Percentiles rank a stretch among this genome's conserved stretches.
These are phyloP conservation scores for Allobates femoralis DNA, from an alignment of 2,797 vertebrate species.

Conservation along the genomic window DNA sequence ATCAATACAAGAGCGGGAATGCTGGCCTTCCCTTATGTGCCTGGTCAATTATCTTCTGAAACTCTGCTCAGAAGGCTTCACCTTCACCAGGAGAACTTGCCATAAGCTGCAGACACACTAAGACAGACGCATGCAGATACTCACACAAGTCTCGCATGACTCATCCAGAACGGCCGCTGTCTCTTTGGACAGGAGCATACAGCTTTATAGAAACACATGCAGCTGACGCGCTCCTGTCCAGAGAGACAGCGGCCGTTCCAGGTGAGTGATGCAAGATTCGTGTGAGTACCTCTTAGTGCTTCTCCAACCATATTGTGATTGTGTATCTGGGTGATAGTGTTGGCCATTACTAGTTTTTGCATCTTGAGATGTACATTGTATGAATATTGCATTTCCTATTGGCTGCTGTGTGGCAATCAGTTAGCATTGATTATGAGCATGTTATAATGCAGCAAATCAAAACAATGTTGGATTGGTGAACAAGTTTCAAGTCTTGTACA, in stretches of 20 bases:
- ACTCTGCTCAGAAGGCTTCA: neutral
- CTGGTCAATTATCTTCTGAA: neutral
- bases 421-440: neutral
- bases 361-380: neutral
- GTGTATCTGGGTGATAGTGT: neutral
- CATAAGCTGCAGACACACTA: too few species aligned
- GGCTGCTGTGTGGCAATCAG: conserved; percentile 21
- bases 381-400: neutral
- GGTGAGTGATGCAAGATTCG: too few species aligned
- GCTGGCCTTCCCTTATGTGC: too few species aligned
- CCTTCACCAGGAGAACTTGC: neutral
- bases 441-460: conserved; percentile 4
- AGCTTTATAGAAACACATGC: too few species aligned
- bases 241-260: too few species aligned
- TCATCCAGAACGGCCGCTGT: too few species aligned
- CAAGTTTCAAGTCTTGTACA: neutral
- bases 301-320: neutral
- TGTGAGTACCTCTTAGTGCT: too few species aligned
- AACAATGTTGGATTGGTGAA: neutral
- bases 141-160: too few species aligned
- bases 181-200: too few species aligned
- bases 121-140: too few species aligned
- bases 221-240: too few species aligned
- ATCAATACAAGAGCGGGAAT: neutral
- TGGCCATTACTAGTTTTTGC: neutral